Conservation (phyloP, 2,797 vertebrate species). For the Peromyscus attwateri region DNA sequence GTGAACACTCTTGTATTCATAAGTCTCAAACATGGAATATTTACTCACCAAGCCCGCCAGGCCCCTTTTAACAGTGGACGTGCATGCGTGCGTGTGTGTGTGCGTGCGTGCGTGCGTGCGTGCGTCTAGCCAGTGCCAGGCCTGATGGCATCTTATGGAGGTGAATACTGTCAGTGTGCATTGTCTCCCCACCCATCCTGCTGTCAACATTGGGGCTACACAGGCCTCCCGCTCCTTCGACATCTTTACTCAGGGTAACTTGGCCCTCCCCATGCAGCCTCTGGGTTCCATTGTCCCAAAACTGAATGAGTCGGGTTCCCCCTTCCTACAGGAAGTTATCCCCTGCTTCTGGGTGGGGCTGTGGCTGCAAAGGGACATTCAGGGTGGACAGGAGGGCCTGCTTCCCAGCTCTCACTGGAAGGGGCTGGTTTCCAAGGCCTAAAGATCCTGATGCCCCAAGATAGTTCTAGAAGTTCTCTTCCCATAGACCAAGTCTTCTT, state of each 20-base stretch:
- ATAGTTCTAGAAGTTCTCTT: background rate
- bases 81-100: too few species aligned
- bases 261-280: background rate
- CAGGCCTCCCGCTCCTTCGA: background rate
- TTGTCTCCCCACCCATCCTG: too few species aligned
- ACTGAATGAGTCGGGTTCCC: background rate
- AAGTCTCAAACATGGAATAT: background rate
- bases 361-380: background rate
- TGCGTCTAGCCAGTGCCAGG: accelerated
- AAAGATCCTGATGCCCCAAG: too few species aligned
- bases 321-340: background rate
- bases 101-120: accelerated
- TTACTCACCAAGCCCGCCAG: background rate
- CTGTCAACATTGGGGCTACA: background rate
- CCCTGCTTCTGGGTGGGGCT: background rate
- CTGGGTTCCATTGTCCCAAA: background rate
- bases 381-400: background rate
- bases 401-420: background rate
- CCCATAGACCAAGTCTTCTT: background rate
- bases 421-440: background rate
- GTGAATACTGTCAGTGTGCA: background rate
- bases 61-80: too few species aligned
- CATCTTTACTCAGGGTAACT: background rate
- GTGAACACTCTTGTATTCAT: background rate
- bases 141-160: background rate